phyloP scores from a whole-genome alignment of 2,113 vertebrate species.

The Rhea americana region DNA sequence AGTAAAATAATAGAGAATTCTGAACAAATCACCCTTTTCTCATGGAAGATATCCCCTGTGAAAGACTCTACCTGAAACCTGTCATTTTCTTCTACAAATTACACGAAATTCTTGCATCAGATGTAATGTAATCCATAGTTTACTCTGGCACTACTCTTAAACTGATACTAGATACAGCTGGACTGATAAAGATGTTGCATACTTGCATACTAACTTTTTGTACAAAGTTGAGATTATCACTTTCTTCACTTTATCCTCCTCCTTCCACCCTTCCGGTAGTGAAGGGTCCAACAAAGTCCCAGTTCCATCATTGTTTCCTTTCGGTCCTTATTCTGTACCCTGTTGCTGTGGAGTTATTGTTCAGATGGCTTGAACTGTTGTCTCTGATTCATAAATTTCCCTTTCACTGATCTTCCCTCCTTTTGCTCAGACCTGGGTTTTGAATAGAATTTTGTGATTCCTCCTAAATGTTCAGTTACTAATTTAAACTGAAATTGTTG shows the following conservation, averaged over 20 bases:
- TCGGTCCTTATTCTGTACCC: not conserved
- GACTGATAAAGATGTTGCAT: not conserved
- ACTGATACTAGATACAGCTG: not conserved
- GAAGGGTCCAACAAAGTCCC: not conserved
- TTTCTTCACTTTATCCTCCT: not conserved
- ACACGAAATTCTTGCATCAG: not conserved
- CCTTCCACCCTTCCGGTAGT: not conserved
- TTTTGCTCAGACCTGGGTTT: not conserved
- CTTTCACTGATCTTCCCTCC: not conserved
- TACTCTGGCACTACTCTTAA: not conserved
- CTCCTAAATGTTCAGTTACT: not conserved
- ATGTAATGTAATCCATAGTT: not conserved
- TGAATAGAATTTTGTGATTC: not conserved
- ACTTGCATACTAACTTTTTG: not conserved
- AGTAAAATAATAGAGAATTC: not conserved
- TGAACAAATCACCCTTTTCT: not conserved
- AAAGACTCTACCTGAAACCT: not conserved
- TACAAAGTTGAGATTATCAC: not conserved
- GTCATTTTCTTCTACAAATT: not conserved
- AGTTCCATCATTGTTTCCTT: not conserved
- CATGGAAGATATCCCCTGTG: not conserved
- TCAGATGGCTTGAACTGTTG: not conserved
- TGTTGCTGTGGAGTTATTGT: not conserved
- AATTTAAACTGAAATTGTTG: not conserved
- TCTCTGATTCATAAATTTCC: not conserved